Evolutionary conservation across 1,140 invertebrate species (phyloP).

Genomic region (Brachionus asplanchnoidis): DNA sequence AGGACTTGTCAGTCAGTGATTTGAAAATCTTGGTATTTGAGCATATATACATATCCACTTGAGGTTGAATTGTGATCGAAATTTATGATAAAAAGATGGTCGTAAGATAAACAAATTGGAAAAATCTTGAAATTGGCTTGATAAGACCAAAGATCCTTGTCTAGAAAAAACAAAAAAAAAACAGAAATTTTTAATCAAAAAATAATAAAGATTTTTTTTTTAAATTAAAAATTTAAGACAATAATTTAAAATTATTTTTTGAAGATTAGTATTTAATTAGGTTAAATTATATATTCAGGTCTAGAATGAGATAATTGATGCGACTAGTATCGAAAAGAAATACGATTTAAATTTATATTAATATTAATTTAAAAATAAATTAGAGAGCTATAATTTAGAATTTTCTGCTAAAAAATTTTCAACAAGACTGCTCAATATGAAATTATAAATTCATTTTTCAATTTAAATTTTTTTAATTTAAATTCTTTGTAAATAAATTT

Average conservation of each 20-base stretch:
- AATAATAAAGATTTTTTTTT: background rate
- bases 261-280: background rate
- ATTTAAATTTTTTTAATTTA: no score
- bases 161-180: no score
- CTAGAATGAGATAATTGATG: background rate
- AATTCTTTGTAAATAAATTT: no score
- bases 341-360: no score
- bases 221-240: background rate
- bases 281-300: background rate
- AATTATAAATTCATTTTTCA: no score
- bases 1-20: background rate
- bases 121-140: background rate
- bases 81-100: background rate
- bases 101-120: background rate
- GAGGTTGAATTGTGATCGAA: background rate
- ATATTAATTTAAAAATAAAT: no score
- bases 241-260: background rate
- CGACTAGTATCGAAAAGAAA: background rate
- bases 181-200: no score
- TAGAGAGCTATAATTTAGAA: no score
- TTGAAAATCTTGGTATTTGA: background rate
- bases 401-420: no score
- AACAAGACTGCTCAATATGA: no score
- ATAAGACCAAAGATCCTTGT: background rate
- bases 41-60: background rate